Conservation (phyloP, 92 coral and sea anemone genomes). For the Blastomussa wellsi region DNA sequence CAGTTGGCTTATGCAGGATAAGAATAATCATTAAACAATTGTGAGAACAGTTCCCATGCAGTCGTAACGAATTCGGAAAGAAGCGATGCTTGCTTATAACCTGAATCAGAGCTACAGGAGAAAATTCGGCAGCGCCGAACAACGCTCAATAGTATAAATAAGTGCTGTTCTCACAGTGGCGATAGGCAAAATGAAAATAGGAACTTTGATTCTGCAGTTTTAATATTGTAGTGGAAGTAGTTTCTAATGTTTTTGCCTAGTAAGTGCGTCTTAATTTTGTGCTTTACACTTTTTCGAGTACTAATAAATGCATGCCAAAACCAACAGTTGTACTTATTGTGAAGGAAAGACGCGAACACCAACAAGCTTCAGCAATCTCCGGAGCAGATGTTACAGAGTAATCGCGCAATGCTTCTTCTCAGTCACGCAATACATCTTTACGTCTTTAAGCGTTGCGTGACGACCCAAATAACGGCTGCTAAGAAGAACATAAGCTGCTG, state of each 20-base stretch:
- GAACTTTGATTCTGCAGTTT: neutral
- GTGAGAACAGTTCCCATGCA: neutral
- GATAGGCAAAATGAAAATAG: neutral
- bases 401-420: neutral
- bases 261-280: neutral
- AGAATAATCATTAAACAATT: neutral
- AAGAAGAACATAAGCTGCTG: neutral
- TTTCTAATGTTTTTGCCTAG: neutral
- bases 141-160: neutral
- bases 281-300: neutral
- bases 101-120: neutral
- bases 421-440: neutral
- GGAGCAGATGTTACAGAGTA: no score
- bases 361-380: neutral
- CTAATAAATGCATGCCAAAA: conserved; percentile 26
- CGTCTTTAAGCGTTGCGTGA: neutral
- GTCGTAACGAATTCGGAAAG: neutral
- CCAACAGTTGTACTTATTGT: neutral
- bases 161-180: neutral
- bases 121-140: neutral
- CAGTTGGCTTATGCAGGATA: neutral
- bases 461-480: neutral
- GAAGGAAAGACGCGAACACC: neutral
- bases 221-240: neutral
- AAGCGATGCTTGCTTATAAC: neutral